These are phyloP conservation scores for Notodonta dromedarius DNA, from an alignment of 2,888 invertebrate species.

Conservation along the genomic window DNA sequence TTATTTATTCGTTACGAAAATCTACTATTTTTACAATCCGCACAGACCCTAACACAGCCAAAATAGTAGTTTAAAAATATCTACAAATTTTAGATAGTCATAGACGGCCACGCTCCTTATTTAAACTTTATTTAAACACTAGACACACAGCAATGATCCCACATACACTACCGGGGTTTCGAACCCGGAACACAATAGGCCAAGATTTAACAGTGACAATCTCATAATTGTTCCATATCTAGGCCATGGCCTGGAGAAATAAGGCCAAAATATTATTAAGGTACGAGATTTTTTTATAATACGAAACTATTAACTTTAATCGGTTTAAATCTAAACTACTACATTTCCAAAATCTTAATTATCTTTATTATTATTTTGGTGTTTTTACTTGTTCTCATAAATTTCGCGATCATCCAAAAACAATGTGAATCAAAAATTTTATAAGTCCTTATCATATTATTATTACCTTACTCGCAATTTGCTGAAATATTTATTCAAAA, in stretches of 20 bases:
- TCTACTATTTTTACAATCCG: conserved; percentile 43
- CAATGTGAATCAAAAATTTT: too few species aligned
- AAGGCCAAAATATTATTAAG: background rate
- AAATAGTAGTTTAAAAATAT: conserved; percentile 49
- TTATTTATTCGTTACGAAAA: too few species aligned
- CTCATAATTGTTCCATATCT: background rate
- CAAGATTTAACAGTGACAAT: background rate
- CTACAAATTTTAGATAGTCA: background rate
- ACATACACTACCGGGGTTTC: background rate
- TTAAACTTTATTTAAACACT: background rate
- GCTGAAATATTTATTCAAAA: too few species aligned
- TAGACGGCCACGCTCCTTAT: background rate
- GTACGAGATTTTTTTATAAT: background rate
- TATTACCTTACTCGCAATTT: too few species aligned
- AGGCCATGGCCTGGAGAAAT: background rate
- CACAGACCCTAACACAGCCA: conserved; percentile 61
- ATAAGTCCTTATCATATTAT: too few species aligned
- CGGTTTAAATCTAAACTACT: too few species aligned
- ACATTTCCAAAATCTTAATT: too few species aligned
- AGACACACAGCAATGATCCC: background rate
- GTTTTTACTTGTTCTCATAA: too few species aligned
- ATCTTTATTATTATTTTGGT: too few species aligned
- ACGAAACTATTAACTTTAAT: too few species aligned
- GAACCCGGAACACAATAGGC: conserved; percentile 1
- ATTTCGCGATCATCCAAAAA: too few species aligned